Base-by-base conservation (phyloP, 2,888 invertebrate genomes). In the Bugula neritina region DNA sequence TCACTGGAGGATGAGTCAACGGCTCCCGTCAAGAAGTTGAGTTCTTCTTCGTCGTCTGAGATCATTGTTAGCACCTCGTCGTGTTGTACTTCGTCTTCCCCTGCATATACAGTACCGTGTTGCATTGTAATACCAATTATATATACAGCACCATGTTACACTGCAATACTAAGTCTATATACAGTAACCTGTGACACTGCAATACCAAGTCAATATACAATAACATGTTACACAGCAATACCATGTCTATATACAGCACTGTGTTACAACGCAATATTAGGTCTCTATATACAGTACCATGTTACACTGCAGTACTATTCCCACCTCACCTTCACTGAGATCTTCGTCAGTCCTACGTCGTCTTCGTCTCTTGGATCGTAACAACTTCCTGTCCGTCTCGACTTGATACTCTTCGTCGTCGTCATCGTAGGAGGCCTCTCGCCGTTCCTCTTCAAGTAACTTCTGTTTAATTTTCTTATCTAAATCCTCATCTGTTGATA, bases 271-370 rank as follows among this genome's bases (percentile, higher is more conserved):
- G n/a, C n/a, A n/a, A n/a, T n/a, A n/a, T n/a, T n/a, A n/a, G n/a
- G n/a, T n/a, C n/a, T n/a, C n/a, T n/a, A n/a, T n/a, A n/a, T n/a
- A n/a, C n/a, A n/a, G n/a, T n/a, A n/a, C n/a, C n/a, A n/a, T n/a
- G n/a, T n/a, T n/a, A n/a, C n/a, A n/a, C n/a, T n/a, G n/a, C n/a
- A n/a, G n/a, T n/a, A n/a, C n/a, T n/a, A n/a, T n/a, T n/a, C n/a
- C n/a, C n/a, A n/a, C n/a, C n/a, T n/a, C 43, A 80, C 81, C 81
- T 79, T 81, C 82, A 79, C 83, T 82, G 29, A 82, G 79, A 73
- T 82, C 82, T 34, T 57, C 70, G 31, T 57, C 71, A n/a, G 34
- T 55, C 29, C 72, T 55, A 27, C 73, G 43, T n/a, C 73, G 57
- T 21, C 73, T 34, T 27, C 72, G 35, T 43, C 72, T 55, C 27